A percentile compares a stretch with the other conserved stretches of the same genome.
Evolutionary conservation across 2,797 vertebrate species (phyloP).

Genomic region (Yasuhikotakia modesta): DNA sequence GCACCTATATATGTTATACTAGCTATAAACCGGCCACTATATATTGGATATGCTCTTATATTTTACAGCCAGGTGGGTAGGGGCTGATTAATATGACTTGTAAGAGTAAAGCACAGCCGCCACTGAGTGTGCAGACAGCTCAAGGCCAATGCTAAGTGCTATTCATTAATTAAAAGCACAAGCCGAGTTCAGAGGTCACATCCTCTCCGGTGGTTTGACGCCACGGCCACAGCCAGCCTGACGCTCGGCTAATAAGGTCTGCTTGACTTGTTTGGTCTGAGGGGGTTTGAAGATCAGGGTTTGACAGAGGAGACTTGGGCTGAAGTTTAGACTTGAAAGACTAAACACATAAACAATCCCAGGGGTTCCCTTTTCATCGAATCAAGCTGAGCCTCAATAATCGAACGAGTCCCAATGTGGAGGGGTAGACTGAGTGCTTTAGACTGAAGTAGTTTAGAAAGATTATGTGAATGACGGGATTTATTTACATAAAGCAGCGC

Average conservation of each 20-base stretch:
- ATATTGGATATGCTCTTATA: not conserved
- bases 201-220: conserved; percentile 57
- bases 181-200: conserved; percentile 52
- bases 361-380: conserved; percentile 26
- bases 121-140: conserved; percentile 42
- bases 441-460: conserved; percentile 9
- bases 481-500: not conserved
- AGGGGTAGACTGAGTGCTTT: too few species aligned
- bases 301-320: conserved; percentile 24
- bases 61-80: conserved; percentile 18
- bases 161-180: conserved; percentile 60
- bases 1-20: not conserved
- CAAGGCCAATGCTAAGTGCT: conserved; percentile 53
- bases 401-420: conserved; percentile 23
- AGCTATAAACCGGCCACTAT: not conserved
- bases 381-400: conserved; percentile 37
- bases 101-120: conserved; percentile 39
- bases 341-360: conserved; percentile 36
- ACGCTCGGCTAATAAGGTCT: conserved; percentile 56
- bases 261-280: conserved; percentile 47
- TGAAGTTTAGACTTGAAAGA: conserved; percentile 38
- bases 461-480: conserved; percentile 28
- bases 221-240: conserved; percentile 55
- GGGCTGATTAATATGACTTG: conserved; percentile 9
- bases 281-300: conserved; percentile 34